phyloP scores from a whole-genome alignment of 1,140 invertebrate species.

The Eumaeus atala region DNA sequence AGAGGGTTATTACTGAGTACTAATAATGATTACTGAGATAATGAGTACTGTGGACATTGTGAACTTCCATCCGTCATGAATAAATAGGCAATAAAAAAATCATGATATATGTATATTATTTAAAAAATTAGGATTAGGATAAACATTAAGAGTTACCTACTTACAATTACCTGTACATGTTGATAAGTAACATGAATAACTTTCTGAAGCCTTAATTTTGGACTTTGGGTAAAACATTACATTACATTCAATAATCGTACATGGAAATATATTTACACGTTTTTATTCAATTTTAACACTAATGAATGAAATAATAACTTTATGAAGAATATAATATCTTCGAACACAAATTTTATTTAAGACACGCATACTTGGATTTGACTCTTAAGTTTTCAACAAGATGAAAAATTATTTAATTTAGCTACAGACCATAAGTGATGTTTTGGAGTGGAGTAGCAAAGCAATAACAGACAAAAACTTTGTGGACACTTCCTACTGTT shows the following conservation, averaged over 20 bases:
- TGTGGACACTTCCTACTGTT: no score
- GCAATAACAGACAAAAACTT: no score
- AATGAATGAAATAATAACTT: slow-evolving; percentile 4
- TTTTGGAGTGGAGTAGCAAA: no score
- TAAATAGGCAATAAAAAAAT: slow-evolving; percentile 49
- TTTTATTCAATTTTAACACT: slow-evolving; percentile 19
- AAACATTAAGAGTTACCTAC: slow-evolving; percentile 59
- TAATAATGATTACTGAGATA: no score
- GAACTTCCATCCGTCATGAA: slow-evolving; percentile 1
- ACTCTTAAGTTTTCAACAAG: no score
- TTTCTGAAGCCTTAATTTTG: slow-evolving; percentile 45
- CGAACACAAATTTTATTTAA: no score
- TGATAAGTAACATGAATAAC: slow-evolving; percentile 61
- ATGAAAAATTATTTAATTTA: no score
- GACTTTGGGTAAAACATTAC: slow-evolving; percentile 43
- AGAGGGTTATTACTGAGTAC: no score
- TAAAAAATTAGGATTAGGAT: slow-evolving; percentile 57
- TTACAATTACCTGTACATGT: slow-evolving; percentile 65
- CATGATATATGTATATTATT: slow-evolving; percentile 63
- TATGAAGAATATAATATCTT: no score
- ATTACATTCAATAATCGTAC: slow-evolving; percentile 21
- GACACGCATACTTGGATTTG: no score
- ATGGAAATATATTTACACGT: slow-evolving; percentile 44
- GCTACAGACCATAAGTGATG: no score
- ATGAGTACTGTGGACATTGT: no score